Base-by-base conservation (phyloP, 2,113 vertebrate species). In the Pangasianodon gigas region DNA sequence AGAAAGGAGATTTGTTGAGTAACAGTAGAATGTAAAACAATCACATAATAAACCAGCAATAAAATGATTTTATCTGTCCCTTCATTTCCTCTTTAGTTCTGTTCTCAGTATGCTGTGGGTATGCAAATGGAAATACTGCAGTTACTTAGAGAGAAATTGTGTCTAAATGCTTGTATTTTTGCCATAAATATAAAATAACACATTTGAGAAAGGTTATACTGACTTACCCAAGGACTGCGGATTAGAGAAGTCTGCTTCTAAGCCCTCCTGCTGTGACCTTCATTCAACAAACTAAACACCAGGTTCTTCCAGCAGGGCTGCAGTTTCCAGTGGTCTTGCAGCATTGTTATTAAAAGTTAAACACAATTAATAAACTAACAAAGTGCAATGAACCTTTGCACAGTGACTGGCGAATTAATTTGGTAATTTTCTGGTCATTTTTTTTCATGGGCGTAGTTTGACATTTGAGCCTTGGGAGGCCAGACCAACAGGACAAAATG, bases 21-120 rank as follows among this genome's bases (percentile, higher is more conserved):
- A 88, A 84, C 44, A 24, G 0, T 62, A 51, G 32, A 56, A 88
- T 86, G 60, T 75, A 84, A 88, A 92, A 69, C 74, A 46, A 79
- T 62, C 32, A 32, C 58, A 86, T 41, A 92, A 88, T 69, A 87
- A 87, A 75, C 29, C 6, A 32, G 44, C 75, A 87, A 90, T 60
- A 83, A 88, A 86, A 44, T 46, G 37, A 62, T 60, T 58, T 84
- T 16, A 60, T 81, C 13, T 54, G 51, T 32, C 16, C 48, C 37
- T 46, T 84, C 32, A 84, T 10, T 13, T 84, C 9, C 32, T 84
- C 8, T 65, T 65, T 67, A 80, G 19, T 71, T 54, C 44, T 54
- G 48, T 56, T 88, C 24, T 41, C 62, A 83, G 77, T 52, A 37
- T 24, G 10, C n/a, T 54, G 46, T 83, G 54, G 54, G n/a, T 26